A percentile compares a stretch with the other conserved stretches of the same genome.
These are phyloP conservation scores for Callipepla californica DNA, from an alignment of 2,113 vertebrate species.

Conservation along the genomic window DNA sequence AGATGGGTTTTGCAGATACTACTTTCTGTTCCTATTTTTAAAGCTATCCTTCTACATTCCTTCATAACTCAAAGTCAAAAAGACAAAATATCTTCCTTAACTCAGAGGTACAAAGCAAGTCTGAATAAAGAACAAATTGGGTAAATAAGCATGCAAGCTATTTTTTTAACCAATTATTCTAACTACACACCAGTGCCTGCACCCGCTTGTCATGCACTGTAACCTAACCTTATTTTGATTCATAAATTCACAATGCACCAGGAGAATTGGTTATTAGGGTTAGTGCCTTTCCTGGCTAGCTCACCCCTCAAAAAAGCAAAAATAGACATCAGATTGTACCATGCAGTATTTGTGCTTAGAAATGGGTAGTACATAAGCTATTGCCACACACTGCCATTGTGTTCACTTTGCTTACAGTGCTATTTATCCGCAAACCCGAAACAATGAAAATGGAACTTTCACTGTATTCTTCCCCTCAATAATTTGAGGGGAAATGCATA, in stretches of 20 bases:
- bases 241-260: neutral
- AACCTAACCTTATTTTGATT: neutral
- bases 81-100: neutral
- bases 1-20: neutral
- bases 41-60: neutral
- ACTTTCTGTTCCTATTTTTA: neutral
- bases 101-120: accelerated
- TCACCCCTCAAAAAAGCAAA: neutral
- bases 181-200: neutral
- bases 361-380: neutral
- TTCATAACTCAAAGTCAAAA: neutral
- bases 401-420: neutral
- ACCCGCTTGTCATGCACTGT: neutral
- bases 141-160: neutral
- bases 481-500: neutral
- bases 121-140: neutral
- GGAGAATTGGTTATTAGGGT: neutral
- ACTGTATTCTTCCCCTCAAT: neutral
- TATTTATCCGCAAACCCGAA: neutral
- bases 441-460: neutral
- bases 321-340: neutral
- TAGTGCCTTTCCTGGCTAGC: neutral
- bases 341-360: neutral
- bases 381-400: accelerated
- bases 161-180: neutral